Evolutionary conservation across 2,113 vertebrate genomes (phyloP).

Genomic region (Cichladusa arquata): DNA sequence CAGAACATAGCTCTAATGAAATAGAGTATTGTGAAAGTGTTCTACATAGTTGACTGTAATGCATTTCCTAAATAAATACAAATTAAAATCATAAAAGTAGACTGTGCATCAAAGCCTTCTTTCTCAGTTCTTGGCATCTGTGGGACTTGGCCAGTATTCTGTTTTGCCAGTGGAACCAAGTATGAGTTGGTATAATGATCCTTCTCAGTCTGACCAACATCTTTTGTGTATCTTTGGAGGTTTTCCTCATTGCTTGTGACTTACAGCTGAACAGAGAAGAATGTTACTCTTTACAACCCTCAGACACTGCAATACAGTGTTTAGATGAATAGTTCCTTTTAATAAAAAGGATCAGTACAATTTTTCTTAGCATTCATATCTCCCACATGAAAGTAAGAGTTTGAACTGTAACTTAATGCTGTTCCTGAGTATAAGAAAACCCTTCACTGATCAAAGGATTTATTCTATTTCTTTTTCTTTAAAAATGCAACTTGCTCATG

Average conservation of each 20-base stretch:
- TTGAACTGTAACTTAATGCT: neutral
- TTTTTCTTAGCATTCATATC: neutral
- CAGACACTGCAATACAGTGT: neutral
- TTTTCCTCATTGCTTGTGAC: slow-evolving; percentile 35
- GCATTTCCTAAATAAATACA: slow-evolving; percentile 59
- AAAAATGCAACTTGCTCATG: neutral
- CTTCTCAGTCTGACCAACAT: slow-evolving; percentile 29
- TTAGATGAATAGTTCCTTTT: slow-evolving; percentile 31
- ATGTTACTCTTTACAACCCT: slow-evolving; percentile 6
- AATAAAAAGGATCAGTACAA: slow-evolving; percentile 10
- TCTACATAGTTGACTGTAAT: slow-evolving; percentile 32
- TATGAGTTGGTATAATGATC: slow-evolving; percentile 42
- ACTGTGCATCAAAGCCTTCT: slow-evolving; percentile 55
- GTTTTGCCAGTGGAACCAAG: slow-evolving; percentile 50
- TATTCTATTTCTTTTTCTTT: neutral
- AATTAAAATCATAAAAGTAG: slow-evolving; percentile 53
- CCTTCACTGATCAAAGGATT: neutral
- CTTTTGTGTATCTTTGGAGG: slow-evolving; percentile 42
- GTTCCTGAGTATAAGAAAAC: neutral
- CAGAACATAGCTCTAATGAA: slow-evolving; percentile 52
- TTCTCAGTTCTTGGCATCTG: slow-evolving; percentile 46
- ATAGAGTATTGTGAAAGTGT: slow-evolving; percentile 54
- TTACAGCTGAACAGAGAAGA: slow-evolving; percentile 10
- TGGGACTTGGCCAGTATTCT: slow-evolving; percentile 28
- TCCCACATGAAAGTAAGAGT: slow-evolving; percentile 21